Evolutionary conservation across 2,888 invertebrate genomes (phyloP).

Genomic region (Blastobasis lacticolella): DNA sequence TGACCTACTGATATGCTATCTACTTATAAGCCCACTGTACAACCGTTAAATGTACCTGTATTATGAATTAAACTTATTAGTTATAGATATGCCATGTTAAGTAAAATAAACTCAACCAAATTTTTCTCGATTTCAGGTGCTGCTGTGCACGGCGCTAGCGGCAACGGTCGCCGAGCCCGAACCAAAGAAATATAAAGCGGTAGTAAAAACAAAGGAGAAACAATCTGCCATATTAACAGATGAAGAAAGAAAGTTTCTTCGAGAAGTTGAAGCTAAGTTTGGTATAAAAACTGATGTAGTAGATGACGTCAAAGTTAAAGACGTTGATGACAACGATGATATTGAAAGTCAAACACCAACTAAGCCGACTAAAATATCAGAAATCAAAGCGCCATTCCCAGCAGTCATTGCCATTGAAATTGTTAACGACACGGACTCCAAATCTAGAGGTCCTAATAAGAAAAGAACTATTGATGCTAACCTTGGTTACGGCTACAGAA

Average conservation of each 20-base stretch:
- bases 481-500: conserved; percentile 79
- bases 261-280: conserved; percentile 65
- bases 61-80: too few species aligned
- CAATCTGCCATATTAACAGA: conserved; percentile 42
- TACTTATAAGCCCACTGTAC: too few species aligned
- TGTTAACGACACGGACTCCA: conserved; percentile 70
- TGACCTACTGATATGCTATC: too few species aligned
- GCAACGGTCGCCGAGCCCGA: conserved; percentile 46
- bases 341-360: conserved; percentile 7
- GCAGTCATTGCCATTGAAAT: conserved; percentile 78
- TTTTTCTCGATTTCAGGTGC: conserved; percentile 46
- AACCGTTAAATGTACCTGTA: too few species aligned
- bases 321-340: conserved; percentile 12
- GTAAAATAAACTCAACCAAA: too few species aligned
- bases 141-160: conserved; percentile 37
- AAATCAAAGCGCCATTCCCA: conserved; percentile 43
- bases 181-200: conserved; percentile 58
- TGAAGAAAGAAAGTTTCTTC: conserved; percentile 59
- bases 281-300: conserved; percentile 50
- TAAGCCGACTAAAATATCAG: conserved; percentile 9
- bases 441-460: conserved; percentile 65
- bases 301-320: conserved; percentile 23
- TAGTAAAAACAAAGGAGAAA: conserved; percentile 39
- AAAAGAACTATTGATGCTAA: conserved; percentile 84
- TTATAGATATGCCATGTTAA: too few species aligned